These are phyloP conservation scores for Pseudopipra pipra DNA, from an alignment of 2,113 vertebrate species.

Conservation along the genomic window DNA sequence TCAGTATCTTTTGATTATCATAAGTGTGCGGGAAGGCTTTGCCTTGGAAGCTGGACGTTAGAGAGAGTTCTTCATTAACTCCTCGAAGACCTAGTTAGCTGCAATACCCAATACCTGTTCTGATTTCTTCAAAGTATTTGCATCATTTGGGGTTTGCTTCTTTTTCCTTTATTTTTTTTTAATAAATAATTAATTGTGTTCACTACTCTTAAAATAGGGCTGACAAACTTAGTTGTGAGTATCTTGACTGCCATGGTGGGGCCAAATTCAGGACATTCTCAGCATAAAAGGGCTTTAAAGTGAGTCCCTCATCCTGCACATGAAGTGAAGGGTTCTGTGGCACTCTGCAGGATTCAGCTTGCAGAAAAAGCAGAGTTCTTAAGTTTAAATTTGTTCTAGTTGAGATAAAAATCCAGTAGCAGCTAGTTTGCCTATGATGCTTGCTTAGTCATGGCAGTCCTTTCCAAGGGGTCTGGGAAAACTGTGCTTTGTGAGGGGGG, in stretches of 20 bases:
- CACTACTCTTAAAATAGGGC: neutral
- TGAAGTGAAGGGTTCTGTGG: neutral
- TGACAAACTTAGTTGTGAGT: neutral
- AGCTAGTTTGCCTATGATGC: conserved; percentile 27
- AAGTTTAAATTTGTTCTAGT: conserved; percentile 66
- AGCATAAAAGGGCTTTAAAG: neutral
- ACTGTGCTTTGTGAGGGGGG: neutral
- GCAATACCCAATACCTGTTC: neutral
- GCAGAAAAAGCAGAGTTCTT: conserved; percentile 50
- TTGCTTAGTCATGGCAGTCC: conserved; percentile 67
- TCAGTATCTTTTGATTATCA: conserved; percentile 45
- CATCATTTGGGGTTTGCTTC: neutral
- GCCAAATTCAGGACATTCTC: neutral
- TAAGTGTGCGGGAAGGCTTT: neutral
- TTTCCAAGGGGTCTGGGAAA: conserved; percentile 49
- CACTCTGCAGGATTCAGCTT: conserved; percentile 47
- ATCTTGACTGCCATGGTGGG: neutral
- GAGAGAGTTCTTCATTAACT: conserved; percentile 42
- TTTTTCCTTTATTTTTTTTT: neutral
- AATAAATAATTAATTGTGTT: neutral
- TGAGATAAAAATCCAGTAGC: conserved; percentile 52
- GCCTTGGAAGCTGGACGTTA: neutral
- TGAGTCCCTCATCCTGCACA: neutral
- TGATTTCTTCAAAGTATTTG: neutral
- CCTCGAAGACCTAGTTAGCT: neutral